Conservation (phyloP, 1,140 invertebrate genomes). For the Orchesella cincta region DNA sequence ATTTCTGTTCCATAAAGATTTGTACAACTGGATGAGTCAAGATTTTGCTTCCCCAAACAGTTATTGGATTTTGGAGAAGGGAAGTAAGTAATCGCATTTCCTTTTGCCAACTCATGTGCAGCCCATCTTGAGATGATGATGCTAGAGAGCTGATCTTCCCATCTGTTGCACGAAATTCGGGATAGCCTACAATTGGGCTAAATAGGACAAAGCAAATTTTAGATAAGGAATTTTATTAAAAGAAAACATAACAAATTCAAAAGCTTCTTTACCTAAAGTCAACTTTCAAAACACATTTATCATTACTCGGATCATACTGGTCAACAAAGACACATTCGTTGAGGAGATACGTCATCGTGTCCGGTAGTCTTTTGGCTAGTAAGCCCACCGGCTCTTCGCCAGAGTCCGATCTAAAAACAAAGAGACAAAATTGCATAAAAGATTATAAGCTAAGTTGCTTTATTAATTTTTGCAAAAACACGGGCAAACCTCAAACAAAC, state of each 20-base stretch:
- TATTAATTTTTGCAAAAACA: background rate
- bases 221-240: background rate
- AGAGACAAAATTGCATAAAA: background rate
- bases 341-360: slow-evolving; percentile 35
- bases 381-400: slow-evolving; percentile 36
- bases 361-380: slow-evolving; percentile 39
- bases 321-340: slow-evolving; percentile 44
- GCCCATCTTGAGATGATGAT: background rate
- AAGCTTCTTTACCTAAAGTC: slow-evolving; percentile 42
- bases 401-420: slow-evolving; percentile 30
- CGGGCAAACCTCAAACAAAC: background rate
- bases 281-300: slow-evolving; percentile 46
- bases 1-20: slow-evolving; percentile 48
- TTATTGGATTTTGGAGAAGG: slow-evolving; percentile 18
- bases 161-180: background rate
- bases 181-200: slow-evolving; percentile 10
- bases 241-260: background rate
- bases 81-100: slow-evolving; percentile 26
- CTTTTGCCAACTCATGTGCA: slow-evolving; percentile 6
- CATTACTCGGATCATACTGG: slow-evolving; percentile 39
- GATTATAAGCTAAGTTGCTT: background rate
- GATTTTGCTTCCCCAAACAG: slow-evolving; percentile 28
- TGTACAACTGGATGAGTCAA: slow-evolving; percentile 44
- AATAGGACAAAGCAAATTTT: background rate
- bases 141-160: background rate